These are phyloP conservation scores for Nibea albiflora DNA, from an alignment of 2,113 vertebrate genomes.

Conservation along the genomic window DNA sequence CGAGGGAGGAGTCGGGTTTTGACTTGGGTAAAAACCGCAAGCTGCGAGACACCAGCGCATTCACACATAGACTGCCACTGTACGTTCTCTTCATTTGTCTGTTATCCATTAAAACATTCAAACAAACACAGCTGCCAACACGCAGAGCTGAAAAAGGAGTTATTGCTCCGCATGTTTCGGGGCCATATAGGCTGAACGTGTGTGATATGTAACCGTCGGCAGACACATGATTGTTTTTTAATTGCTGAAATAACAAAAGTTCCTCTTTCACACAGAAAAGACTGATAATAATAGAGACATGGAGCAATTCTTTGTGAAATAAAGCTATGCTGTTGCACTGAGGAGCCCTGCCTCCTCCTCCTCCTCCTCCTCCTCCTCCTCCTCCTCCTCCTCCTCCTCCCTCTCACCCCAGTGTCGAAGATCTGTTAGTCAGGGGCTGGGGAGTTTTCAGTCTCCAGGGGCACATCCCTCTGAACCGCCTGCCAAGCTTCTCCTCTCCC, in stretches of 20 bases:
- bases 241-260: conserved; percentile 8
- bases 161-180: neutral
- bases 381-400: conserved; percentile 47
- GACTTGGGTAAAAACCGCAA: conserved; percentile 63
- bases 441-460: conserved; percentile 78
- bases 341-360: conserved; percentile 33
- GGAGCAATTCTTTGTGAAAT: conserved; percentile 47
- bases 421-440: conserved; percentile 72
- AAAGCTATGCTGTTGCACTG: conserved; percentile 36
- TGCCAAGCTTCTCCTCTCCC: conserved; percentile 77
- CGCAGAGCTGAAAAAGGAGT: neutral
- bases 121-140: conserved; percentile 61
- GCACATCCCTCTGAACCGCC: conserved; percentile 79
- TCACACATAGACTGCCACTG: conserved; percentile 70
- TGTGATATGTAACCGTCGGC: conserved; percentile 10
- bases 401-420: conserved; percentile 68
- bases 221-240: neutral
- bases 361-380: conserved; percentile 39
- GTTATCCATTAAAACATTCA: conserved; percentile 64
- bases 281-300: conserved; percentile 46
- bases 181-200: conserved; percentile 3
- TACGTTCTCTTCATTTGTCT: conserved; percentile 58
- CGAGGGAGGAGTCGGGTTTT: conserved; percentile 45
- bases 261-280: conserved; percentile 30
- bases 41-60: conserved; percentile 50